These are phyloP conservation scores for Rhinoptilus africanus DNA, from an alignment of 2,113 vertebrate genomes.

Conservation along the genomic window DNA sequence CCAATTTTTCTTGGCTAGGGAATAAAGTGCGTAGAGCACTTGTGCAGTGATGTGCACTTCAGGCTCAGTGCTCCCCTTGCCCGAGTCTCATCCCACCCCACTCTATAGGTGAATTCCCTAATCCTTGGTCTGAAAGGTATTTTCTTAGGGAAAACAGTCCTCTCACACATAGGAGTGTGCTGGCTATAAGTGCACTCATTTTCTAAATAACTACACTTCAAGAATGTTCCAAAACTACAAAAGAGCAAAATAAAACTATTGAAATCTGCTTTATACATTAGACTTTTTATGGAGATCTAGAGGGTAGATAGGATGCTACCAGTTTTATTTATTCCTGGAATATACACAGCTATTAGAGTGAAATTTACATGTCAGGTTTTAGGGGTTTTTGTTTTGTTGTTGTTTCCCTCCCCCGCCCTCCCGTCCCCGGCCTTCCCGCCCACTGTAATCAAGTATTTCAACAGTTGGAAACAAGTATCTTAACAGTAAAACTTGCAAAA, in stretches of 20 bases:
- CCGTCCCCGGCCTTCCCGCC: too few species aligned
- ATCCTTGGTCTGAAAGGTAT: background rate
- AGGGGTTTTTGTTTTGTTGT: background rate
- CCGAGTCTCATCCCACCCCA: background rate
- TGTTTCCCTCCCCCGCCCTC: accelerated
- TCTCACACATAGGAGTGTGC: background rate
- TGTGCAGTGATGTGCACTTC: accelerated
- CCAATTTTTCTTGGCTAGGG: background rate
- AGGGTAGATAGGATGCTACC: background rate
- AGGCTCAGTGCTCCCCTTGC: background rate
- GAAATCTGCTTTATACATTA: background rate
- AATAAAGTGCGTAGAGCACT: background rate
- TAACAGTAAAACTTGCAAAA: background rate
- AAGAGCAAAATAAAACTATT: background rate
- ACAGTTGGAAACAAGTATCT: background rate
- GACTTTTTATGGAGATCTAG: too few species aligned
- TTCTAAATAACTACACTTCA: background rate
- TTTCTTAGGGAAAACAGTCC: background rate
- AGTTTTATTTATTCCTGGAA: background rate
- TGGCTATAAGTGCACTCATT: background rate
- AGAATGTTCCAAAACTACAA: background rate
- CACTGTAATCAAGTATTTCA: background rate
- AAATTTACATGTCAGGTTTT: background rate
- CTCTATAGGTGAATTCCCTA: background rate
- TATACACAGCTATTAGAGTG: background rate